phyloP scores from a whole-genome alignment of 1,140 invertebrate genomes.

The Colletes latitarsis region DNA sequence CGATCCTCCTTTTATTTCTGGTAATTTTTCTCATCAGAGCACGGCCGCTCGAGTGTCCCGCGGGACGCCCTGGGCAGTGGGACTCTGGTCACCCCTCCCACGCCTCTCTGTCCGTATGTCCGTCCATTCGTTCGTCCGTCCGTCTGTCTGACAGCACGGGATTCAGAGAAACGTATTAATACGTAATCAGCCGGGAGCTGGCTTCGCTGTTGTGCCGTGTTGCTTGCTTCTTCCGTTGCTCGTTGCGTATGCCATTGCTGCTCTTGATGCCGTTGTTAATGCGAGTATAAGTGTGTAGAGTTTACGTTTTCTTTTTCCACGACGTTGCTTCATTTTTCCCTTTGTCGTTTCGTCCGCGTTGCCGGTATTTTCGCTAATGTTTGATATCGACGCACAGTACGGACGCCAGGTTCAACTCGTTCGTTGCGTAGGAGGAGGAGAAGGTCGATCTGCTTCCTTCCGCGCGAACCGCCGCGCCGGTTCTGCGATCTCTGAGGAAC shows the following conservation, averaged over 20 bases:
- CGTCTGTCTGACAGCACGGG: constrained; percentile 61
- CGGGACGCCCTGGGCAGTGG: constrained; percentile 69
- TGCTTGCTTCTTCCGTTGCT: constrained; percentile 58
- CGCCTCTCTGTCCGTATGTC: not conserved
- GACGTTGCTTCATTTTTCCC: not conserved
- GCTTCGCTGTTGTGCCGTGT: constrained; percentile 50
- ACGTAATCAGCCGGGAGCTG: constrained; percentile 68
- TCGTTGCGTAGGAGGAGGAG: not conserved
- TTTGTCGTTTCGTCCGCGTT: not conserved
- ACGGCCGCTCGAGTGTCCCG: constrained; percentile 69
- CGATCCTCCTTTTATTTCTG: constrained; percentile 69
- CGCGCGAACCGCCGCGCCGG: too few species aligned
- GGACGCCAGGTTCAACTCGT: constrained; percentile 22
- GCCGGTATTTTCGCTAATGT: not conserved
- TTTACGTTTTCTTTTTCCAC: not conserved
- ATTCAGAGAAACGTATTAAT: constrained; percentile 71
- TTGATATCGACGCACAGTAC: constrained; percentile 18
- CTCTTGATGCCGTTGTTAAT: constrained; percentile 54
- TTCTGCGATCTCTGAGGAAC: too few species aligned
- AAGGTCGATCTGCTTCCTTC: too few species aligned
- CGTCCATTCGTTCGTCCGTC: constrained; percentile 39
- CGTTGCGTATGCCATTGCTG: constrained; percentile 59
- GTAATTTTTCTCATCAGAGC: constrained; percentile 71
- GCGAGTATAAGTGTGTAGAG: constrained; percentile 48
- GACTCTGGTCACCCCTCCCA: constrained; percentile 33